Conservation (phyloP, 2,113 vertebrate species). For the Nesoenas mayeri region DNA sequence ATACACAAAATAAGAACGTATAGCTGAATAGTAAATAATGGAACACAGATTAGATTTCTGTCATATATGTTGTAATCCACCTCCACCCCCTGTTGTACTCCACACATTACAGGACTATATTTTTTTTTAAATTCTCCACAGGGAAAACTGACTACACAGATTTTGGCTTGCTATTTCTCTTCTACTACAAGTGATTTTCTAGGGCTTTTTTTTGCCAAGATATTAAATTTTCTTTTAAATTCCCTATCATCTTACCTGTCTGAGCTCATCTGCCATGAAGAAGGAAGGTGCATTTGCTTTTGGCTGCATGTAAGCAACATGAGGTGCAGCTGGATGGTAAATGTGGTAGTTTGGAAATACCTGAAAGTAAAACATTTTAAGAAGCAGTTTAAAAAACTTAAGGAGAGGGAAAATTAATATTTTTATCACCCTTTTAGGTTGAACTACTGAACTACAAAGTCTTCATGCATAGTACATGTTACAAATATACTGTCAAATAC, state of each 20-base stretch:
- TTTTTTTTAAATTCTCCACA: not conserved
- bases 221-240: not conserved
- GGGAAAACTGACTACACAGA: not conserved
- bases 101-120: not conserved
- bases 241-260: constrained; percentile 84
- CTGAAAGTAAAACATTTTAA: constrained; percentile 70
- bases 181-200: not conserved
- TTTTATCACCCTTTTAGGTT: not conserved
- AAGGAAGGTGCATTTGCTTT: constrained; percentile 99
- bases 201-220: not conserved
- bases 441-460: not conserved
- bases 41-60: not conserved
- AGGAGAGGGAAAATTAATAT: not conserved
- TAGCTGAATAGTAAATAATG: not conserved
- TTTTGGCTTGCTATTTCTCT: not conserved
- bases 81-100: not conserved
- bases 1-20: not conserved
- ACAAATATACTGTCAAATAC: not conserved
- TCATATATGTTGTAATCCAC: not conserved
- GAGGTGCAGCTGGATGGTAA: constrained; percentile 95
- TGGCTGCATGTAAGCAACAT: constrained; percentile 99
- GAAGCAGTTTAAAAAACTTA: not conserved
- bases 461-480: not conserved
- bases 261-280: constrained; percentile 98
- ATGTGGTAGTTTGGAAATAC: constrained; percentile 99